Evolutionary conservation across 2,888 invertebrate genomes (phyloP).

Genomic region (Apantesis nais): DNA sequence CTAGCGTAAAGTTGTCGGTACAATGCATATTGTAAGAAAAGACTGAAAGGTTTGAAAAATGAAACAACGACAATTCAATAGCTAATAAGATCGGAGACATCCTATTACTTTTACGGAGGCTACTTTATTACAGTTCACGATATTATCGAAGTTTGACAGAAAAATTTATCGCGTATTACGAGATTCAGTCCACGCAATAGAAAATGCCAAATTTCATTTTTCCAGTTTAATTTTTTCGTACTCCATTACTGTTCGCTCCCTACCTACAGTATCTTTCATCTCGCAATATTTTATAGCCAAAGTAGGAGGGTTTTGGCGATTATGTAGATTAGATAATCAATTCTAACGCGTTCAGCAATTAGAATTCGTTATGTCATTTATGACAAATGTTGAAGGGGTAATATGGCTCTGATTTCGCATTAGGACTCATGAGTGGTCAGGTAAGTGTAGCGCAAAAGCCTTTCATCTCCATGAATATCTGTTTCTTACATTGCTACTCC

Average conservation of each 20-base stretch:
- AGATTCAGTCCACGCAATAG: conserved; percentile 33
- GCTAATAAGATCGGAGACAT: conserved; percentile 26
- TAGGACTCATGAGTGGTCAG: no score
- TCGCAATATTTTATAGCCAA: conserved; percentile 30
- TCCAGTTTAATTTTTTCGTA: conserved; percentile 41
- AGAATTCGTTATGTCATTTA: not conserved
- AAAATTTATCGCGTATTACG: conserved; percentile 45
- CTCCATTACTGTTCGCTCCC: conserved; percentile 28
- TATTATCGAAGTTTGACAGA: conserved; percentile 46
- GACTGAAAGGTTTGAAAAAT: conserved; percentile 16
- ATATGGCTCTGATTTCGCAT: no score
- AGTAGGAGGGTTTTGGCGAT: conserved; percentile 7
- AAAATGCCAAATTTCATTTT: conserved; percentile 40
- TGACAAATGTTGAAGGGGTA: not conserved
- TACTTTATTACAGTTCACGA: conserved; percentile 39
- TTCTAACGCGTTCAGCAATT: conserved; percentile 12
- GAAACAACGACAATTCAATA: conserved; percentile 23
- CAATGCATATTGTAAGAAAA: conserved; percentile 19
- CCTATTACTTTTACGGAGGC: conserved; percentile 36
- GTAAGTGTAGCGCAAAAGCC: no score
- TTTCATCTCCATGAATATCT: no score
- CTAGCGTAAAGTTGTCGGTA: conserved; percentile 14
- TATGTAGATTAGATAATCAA: conserved; percentile 27
- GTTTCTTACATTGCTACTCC: no score
- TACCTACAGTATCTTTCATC: conserved; percentile 37